Evolutionary conservation across 2,888 invertebrate genomes (phyloP), one percentile per base, ranked within the genome.

Genomic region (Abscondita cerata): DNA sequence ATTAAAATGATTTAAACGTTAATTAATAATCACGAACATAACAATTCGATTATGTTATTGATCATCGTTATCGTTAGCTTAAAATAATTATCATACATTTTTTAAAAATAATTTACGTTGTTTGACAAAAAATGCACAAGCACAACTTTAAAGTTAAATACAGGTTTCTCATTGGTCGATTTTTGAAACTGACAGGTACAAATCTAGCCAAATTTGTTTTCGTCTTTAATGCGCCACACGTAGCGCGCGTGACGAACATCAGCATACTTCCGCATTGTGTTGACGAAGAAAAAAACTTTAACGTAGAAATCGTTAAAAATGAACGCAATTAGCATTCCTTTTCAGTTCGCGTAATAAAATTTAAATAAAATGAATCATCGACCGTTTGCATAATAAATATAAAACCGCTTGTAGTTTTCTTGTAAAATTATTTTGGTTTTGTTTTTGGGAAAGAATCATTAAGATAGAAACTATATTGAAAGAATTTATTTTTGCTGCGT

Each of bases 61-160:
- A 61, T 65, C 31, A 47, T 44, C 50, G 36, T 38, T 38, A 47
- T 44, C 50, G 36, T 38, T 51, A 38, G 16, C 51, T 58, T 46
- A 46, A 62, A 68, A 67, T 64, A 72, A 69, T 72, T 73, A 70
- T 68, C 68, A 70, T 72, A 72, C 76, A 76, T 77, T 73, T 51
- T 74, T 76, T 64, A 65, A 33, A 44, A 62, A 62, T 67, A 64
- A 69, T 73, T 76, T 75, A 71, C 73, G 73, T 76, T 75, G 74
- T 76, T 75, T 76, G 75, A 70, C 44, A 74, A 70, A 74, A 75
- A 77, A 76, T 74, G 67, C 73, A 75, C 73, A 36, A 70, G 70
- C 69, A 65, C 66, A 78, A 77, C 77, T 78, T 79, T 75, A 70
- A 80, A 78, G 77, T 78, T 73, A 75, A 78, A 77, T 72, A 71